phyloP scores from a whole-genome alignment of 2,888 invertebrate genomes.

The Abscondita cerata region DNA sequence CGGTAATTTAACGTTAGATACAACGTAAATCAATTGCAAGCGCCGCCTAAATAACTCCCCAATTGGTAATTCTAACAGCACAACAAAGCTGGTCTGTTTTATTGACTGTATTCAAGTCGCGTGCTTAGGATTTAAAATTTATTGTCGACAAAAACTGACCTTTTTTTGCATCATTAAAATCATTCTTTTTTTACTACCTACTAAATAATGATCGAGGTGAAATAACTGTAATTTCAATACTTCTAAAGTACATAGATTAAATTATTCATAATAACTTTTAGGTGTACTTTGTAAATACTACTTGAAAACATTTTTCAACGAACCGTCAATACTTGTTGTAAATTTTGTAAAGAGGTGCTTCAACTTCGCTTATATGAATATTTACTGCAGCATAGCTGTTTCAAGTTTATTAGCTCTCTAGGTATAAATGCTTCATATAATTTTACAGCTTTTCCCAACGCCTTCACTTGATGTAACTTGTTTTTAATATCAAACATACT shows the following conservation, averaged over 20 bases:
- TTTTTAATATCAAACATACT: slow-evolving; percentile 15
- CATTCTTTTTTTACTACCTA: no score
- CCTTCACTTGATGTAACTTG: slow-evolving; percentile 8
- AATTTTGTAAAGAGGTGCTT: slow-evolving; percentile 5
- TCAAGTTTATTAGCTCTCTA: slow-evolving; percentile 22
- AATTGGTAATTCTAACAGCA: slow-evolving; percentile 9
- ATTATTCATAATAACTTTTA: no score
- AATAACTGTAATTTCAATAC: no score
- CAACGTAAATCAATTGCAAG: slow-evolving; percentile 2
- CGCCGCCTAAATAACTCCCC: slow-evolving; percentile 4
- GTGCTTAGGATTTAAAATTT: slow-evolving; percentile 16
- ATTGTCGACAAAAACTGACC: slow-evolving; percentile 16
- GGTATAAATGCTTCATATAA: slow-evolving; percentile 26
- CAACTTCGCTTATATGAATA: slow-evolving; percentile 9
- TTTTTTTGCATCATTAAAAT: slow-evolving; percentile 14
- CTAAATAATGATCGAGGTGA: no score
- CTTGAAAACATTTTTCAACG: neutral
- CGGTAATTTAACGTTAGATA: slow-evolving; percentile 5
- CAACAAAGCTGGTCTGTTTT: slow-evolving; percentile 4
- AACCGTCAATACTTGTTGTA: slow-evolving; percentile 5
- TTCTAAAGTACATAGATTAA: no score
- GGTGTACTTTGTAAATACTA: no score
- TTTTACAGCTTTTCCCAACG: slow-evolving; percentile 19
- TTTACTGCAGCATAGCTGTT: slow-evolving; percentile 3
- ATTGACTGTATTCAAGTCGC: slow-evolving; percentile 18